Percentiles rank a stretch among this genome's conserved stretches.
Evolutionary conservation across 2,113 vertebrate genomes (phyloP).

Genomic region (Panthera leo): DNA sequence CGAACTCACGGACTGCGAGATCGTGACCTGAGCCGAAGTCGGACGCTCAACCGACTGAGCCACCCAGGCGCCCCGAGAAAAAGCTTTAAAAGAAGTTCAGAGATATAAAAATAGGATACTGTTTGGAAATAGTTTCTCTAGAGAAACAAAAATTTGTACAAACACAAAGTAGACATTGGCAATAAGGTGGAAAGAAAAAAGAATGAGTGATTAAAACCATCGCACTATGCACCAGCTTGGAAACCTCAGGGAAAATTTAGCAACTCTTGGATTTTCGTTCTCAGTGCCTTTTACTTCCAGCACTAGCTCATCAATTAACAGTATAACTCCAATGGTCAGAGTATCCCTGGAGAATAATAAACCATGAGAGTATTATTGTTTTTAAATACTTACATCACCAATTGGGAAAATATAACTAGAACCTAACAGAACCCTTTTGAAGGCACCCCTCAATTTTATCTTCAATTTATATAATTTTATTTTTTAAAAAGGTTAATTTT

Average conservation of each 20-base stretch:
- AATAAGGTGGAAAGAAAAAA: constrained; percentile 8
- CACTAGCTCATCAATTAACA: not conserved
- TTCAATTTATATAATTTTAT: not conserved
- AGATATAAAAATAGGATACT: not conserved
- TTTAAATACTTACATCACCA: not conserved
- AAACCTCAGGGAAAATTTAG: not conserved
- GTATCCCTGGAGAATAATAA: not conserved
- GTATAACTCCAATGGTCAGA: not conserved
- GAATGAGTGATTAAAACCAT: constrained; percentile 24
- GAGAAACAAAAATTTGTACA: not conserved
- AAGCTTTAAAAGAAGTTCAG: not conserved
- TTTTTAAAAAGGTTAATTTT: constrained; percentile 14
- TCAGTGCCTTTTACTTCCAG: not conserved
- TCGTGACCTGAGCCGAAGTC: no score
- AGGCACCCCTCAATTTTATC: not conserved
- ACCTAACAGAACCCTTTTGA: constrained; percentile 4
- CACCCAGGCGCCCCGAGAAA: no score
- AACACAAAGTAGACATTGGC: not conserved
- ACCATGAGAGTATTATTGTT: not conserved
- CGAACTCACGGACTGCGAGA: no score
- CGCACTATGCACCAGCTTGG: not conserved
- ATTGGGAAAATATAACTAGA: not conserved
- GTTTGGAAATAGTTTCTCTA: not conserved
- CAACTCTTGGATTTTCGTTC: not conserved
- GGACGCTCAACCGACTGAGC: no score